Base-by-base conservation (phyloP, 2,888 invertebrate species). In the Luperina nickerlii region DNA sequence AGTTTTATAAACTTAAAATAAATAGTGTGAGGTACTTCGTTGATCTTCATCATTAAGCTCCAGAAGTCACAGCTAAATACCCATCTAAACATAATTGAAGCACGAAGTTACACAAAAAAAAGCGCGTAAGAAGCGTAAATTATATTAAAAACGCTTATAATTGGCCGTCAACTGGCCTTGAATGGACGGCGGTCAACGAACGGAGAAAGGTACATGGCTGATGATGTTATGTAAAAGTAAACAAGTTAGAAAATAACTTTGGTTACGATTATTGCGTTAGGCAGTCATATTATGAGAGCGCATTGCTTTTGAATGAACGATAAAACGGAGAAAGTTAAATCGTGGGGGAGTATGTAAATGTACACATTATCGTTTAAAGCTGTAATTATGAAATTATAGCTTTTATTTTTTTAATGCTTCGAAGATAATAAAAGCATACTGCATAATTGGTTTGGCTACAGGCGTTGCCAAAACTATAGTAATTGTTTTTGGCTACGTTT, bases 81-180 rank as follows among this genome's bases (percentile, higher is more conserved):
- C 67, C 38, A 77, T 74, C 74, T 72, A 69, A 68, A 62, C 13
- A 69, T 66, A 84, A 78, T 32, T 54, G 20, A 38, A 76, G 69
- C 60, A 78, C 32, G n/a, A 65, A 72, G 13, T 32, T 66, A 42
- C 54, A 72, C 45, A 72, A 65, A 84, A 73, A 71, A 70, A 57
- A 74, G 11, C 73, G 32, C 32, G 66, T 82, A 81, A 82, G 80
- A 82, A 79, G 82, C 79, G 79, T 88, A 86, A 88, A 86, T 89
- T 85, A 86, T 85, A 88, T 89, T 88, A 87, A 86, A 57, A 86
- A 87, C 79, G 81, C 73, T 87, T 90, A 89, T 91, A 93, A 92
- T 92, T 92, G 90, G 87, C 89, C 87, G 88, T 87, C 90, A 84
- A 80, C 84, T 93, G 94, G 92, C 94, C 95, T 94, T 95, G 94